These are phyloP conservation scores for Chelon labrosus DNA, from an alignment of 2,797 vertebrate species.

Conservation along the genomic window DNA sequence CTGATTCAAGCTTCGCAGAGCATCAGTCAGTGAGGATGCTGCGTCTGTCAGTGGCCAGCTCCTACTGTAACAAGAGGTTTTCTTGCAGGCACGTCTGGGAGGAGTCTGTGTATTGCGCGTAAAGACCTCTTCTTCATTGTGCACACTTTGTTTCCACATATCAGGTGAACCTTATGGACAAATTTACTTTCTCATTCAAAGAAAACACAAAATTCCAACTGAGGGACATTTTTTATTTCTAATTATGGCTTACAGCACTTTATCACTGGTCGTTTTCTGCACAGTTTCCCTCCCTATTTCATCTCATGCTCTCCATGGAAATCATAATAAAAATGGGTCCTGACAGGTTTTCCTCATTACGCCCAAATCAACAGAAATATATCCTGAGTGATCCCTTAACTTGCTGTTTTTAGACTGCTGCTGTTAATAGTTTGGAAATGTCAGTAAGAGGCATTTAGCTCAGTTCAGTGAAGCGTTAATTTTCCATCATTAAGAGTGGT, in stretches of 20 bases:
- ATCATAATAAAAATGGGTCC: constrained; percentile 58
- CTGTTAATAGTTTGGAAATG: constrained; percentile 69
- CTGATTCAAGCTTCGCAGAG: constrained; percentile 9
- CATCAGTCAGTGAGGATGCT: constrained; percentile 54
- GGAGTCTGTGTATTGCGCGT: constrained; percentile 70
- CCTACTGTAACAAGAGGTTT: constrained; percentile 66
- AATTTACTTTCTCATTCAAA: constrained; percentile 29
- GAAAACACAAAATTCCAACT: neutral
- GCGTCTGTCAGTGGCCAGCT: constrained; percentile 52
- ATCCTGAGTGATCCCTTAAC: constrained; percentile 53
- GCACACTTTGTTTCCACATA: constrained; percentile 36
- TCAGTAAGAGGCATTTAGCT: constrained; percentile 68
- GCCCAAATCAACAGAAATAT: constrained; percentile 63
- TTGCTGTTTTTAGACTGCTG: constrained; percentile 37
- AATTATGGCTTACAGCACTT: constrained; percentile 57
- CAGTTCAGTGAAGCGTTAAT: constrained; percentile 74
- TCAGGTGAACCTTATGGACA: constrained; percentile 47
- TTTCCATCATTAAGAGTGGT: constrained; percentile 80
- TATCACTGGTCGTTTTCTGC: constrained; percentile 51
- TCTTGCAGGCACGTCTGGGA: constrained; percentile 77
- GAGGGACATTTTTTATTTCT: constrained; percentile 35
- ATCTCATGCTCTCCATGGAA: constrained; percentile 48
- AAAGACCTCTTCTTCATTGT: constrained; percentile 48
- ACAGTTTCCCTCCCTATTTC: constrained; percentile 28
- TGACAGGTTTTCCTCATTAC: constrained; percentile 66